Base-by-base conservation (phyloP, 2,113 vertebrate genomes). In the Vireo altiloquus region DNA sequence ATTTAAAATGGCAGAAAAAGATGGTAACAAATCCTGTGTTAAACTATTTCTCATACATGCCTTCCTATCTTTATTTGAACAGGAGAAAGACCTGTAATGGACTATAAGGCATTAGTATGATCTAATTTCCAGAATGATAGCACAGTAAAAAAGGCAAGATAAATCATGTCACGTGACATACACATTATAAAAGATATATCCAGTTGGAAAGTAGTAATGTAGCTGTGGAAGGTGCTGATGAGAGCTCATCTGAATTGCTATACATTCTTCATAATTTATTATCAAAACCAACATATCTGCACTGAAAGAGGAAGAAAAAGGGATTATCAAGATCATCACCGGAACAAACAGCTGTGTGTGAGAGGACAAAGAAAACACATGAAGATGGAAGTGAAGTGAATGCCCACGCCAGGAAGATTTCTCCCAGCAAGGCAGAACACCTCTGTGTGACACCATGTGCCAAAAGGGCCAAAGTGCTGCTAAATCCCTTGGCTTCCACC, bases 111-210 rank as follows among this genome's bases (percentile, higher is more conserved):
- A 44, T 16, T 16, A 42, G 16, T 10, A 44, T 64, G 50, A 63
- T 71, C 11, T 30, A 7, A 42, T 53, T 46, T 87, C 22, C 61
- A 57, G 46, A 82, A 61, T 40, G 15, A 69, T 7, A 69, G 12
- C n/a, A 37, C 28, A 68, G 15, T 22, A 49, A 87, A 83, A 82
- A 56, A 52, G 13, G 12, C 35, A 63, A 70, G 30, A 13, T 63
- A 47, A 70, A 39, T 64, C 11, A 28, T 19, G 8, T 24, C 44
- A n/a, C 13, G 3, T 63, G 42, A 39, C 11, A 35, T 19, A 12
- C 0, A 0, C 18, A n/a, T 49, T 60, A 50, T 5, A 72, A 76
- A 76, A 85, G 6, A 35, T 27, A 14, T 49, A 4, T 66, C n/a
- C 15, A n/a, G 10, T 54, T 31, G 12, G 7, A 24, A 63, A 76